Evolutionary conservation across 2,888 invertebrate species (phyloP), one percentile per base, ranked within the genome.

Genomic region (Orthonevra nobilis): DNA sequence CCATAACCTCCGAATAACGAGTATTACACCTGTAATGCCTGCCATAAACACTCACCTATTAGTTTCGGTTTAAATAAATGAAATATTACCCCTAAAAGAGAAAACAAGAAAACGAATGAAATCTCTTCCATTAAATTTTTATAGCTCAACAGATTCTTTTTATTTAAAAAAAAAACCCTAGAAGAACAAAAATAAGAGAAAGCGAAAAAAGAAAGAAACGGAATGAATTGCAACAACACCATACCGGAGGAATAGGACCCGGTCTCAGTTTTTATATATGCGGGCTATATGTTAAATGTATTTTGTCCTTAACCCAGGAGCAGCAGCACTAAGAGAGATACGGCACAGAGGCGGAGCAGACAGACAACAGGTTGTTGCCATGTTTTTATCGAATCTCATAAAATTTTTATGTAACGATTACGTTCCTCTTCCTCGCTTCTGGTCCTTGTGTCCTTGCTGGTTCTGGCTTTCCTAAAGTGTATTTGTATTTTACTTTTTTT

Each of bases 361-460:
- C 81, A 82, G 82, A 81, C 82, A 81, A 82, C 82, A 82, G 82
- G 82, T 82, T 82, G 82, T 82, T 82, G 79, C 82, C 79, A 82
- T 82, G 82, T 82, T 82, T 82, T 82, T 82, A 82, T 82, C 82
- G 82, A 81, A 81, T 82, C 81, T 81, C 82, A 81, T 82, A 82
- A 81, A 82, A 82, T 61, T 81, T 82, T 82, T 82, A 82, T 82
- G 82, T 82, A 82, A 82, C 82, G 81, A 82, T 82, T 82, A 81
- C 81, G 72, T 69, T 81, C 56, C 81, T 81, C 82, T 42, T 61
- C n/a, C 73, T 60, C 32, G 50, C 44, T 54, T 34, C 30, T 48
- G 58, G 36, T 64, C 48, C 58, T 58, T 34, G 10, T 40, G 10
- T 61, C 23, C 19, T 70, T 26, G 46, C 58, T 28, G n/a, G n/a